Evolutionary conservation across 2,888 invertebrate genomes (phyloP).

Genomic region (Lasiommata megera): DNA sequence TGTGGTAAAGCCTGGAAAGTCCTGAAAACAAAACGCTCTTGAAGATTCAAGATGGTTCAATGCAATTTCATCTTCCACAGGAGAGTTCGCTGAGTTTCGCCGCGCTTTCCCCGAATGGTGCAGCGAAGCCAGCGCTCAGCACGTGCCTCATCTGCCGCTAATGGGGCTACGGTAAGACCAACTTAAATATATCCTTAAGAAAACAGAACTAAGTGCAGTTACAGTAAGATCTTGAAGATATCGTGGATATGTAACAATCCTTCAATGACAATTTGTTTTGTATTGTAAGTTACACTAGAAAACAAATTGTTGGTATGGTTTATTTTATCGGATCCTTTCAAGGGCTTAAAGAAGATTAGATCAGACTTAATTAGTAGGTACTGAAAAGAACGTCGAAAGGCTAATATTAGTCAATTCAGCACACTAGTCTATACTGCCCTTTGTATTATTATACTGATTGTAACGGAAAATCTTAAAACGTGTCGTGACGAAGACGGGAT

Average conservation of each 20-base stretch:
- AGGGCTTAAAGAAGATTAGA: no score
- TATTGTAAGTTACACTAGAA: no score
- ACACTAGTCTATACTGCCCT: no score
- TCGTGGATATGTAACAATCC: no score
- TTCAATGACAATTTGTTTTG: no score
- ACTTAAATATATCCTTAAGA: background rate
- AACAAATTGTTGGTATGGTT: no score
- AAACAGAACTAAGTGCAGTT: background rate
- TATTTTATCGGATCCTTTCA: no score
- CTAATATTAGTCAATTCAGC: background rate
- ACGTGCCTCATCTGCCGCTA: conserved; percentile 79
- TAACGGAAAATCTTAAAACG: background rate
- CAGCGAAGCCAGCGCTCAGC: conserved; percentile 87
- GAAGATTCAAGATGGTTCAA: background rate
- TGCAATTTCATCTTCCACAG: conserved; percentile 76
- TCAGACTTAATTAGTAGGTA: no score
- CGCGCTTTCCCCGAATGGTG: conserved; percentile 95
- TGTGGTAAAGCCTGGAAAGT: no score
- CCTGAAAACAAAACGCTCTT: background rate
- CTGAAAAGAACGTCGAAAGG: no score
- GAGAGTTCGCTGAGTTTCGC: conserved; percentile 92
- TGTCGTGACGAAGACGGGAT: background rate
- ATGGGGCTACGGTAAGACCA: conserved; percentile 74
- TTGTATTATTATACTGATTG: background rate
- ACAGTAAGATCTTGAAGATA: no score